phyloP scores from a whole-genome alignment of 2,113 vertebrate genomes.

The Heterochromis multidens region DNA sequence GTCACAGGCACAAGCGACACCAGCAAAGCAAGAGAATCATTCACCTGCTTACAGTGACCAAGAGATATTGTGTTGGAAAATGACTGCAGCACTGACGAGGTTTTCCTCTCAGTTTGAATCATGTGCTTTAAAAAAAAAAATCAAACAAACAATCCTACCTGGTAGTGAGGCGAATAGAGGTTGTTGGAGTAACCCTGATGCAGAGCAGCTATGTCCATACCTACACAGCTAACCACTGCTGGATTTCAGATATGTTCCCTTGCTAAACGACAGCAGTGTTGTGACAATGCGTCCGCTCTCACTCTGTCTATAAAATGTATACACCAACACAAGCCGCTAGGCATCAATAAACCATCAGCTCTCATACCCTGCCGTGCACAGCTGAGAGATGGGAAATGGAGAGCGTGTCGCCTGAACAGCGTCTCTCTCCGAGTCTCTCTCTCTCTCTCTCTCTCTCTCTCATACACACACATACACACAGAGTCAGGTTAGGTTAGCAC shows the following conservation, averaged over 20 bases:
- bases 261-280: constrained; percentile 15
- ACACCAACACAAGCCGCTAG: constrained; percentile 21
- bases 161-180: constrained; percentile 66
- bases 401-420: constrained; percentile 15
- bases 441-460: constrained; percentile 25
- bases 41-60: background rate
- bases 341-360: constrained; percentile 68
- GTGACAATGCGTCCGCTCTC: background rate
- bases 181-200: constrained; percentile 67
- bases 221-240: constrained; percentile 12
- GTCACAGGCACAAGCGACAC: background rate
- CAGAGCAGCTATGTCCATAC: constrained; percentile 73
- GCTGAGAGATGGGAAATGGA: constrained; percentile 29
- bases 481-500: constrained; percentile 33
- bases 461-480: background rate
- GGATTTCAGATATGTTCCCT: background rate
- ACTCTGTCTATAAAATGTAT: background rate
- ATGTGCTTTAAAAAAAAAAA: background rate
- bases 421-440: background rate
- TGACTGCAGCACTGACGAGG: background rate
- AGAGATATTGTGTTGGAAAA: background rate
- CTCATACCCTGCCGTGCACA: constrained; percentile 17
- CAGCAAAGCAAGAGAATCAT: background rate
- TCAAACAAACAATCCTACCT: constrained; percentile 60
- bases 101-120: background rate